Evolutionary conservation across 2,113 vertebrate species (phyloP).

Genomic region (Dryoscopus gambensis): DNA sequence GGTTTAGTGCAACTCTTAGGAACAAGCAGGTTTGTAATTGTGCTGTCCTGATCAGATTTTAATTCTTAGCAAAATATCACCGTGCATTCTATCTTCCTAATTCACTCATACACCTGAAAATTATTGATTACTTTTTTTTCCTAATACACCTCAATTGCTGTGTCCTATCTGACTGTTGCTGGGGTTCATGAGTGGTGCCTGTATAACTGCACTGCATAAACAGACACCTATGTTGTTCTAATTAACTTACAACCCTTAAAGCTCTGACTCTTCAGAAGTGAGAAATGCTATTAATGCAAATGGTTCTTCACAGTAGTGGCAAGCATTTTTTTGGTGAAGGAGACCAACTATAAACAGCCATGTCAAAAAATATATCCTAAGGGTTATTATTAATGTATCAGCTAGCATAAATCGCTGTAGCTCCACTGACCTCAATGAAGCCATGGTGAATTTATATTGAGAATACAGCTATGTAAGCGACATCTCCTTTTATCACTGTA

Average conservation of each 20-base stretch:
- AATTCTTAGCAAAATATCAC: not conserved
- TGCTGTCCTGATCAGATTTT: not conserved
- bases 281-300: not conserved
- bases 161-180: not conserved
- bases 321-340: constrained; percentile 12
- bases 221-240: not conserved
- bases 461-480: not conserved
- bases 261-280: not conserved
- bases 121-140: not conserved
- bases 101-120: not conserved
- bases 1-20: not conserved
- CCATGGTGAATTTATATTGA: not conserved
- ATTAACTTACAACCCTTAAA: not conserved
- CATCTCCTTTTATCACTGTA: not conserved
- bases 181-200: not conserved
- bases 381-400: constrained; percentile 50
- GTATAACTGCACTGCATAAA: not conserved
- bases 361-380: constrained; percentile 39
- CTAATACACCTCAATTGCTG: not conserved
- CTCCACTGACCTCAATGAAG: constrained; percentile 35
- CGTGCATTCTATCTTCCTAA: not conserved
- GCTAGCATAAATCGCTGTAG: constrained; percentile 21
- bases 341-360: constrained; percentile 10
- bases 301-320: not conserved
- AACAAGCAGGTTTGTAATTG: not conserved